Evolutionary conservation across 2,888 invertebrate species (phyloP).

Genomic region (Agrotis puta): DNA sequence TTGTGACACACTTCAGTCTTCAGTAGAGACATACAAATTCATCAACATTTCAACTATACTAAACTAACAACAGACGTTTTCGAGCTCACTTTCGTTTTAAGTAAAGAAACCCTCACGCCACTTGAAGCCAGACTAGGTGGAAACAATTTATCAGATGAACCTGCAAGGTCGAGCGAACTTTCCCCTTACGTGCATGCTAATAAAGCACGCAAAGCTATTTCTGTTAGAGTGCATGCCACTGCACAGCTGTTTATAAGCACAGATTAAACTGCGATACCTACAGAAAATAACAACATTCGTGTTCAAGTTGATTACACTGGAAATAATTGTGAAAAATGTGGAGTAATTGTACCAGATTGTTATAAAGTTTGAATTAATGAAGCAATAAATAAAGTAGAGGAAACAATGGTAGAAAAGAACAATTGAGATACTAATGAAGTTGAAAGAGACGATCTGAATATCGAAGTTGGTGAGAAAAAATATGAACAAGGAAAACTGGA

Average conservation of each 20-base stretch:
- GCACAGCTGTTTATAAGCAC: conserved; percentile 62
- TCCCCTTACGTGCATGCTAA: conserved; percentile 70
- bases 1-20: neutral
- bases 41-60: neutral
- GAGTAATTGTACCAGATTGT: conserved; percentile 14
- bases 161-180: conserved; percentile 78
- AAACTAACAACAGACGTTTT: conserved; percentile 13
- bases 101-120: conserved; percentile 35
- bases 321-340: conserved; percentile 31
- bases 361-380: conserved; percentile 7
- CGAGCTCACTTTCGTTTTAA: conserved; percentile 15
- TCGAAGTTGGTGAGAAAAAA: neutral
- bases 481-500: conserved; percentile 1
- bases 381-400: neutral
- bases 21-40: neutral
- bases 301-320: conserved; percentile 22
- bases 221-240: conserved; percentile 61
- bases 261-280: conserved; percentile 43
- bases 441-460: conserved; percentile 20
- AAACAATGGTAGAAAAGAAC: conserved; percentile 11
- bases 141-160: conserved; percentile 62
- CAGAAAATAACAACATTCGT: conserved; percentile 35
- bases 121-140: conserved; percentile 41
- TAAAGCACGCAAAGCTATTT: conserved; percentile 70
- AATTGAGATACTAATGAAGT: conserved; percentile 15